Evolutionary conservation across 2,113 vertebrate species (phyloP).

Genomic region (Notothenia rossii): DNA sequence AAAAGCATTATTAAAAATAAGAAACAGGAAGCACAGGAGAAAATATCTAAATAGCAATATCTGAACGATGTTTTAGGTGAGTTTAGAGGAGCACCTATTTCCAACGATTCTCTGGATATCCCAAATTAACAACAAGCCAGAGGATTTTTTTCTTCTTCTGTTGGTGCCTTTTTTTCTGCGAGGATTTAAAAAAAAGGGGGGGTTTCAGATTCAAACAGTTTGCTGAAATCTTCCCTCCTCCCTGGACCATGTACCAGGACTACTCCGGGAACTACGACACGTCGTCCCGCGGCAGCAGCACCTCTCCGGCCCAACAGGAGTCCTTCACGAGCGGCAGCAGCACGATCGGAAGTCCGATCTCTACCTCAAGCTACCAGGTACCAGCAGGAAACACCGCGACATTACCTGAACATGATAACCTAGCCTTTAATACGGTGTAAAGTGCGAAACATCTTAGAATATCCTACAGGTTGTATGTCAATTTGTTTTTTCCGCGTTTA

Average conservation of each 20-base stretch:
- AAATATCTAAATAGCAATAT: neutral
- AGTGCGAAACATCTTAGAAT: neutral
- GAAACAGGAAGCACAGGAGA: neutral
- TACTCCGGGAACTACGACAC: constrained; percentile 98
- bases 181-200: constrained; percentile 59
- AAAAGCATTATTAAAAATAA: constrained; percentile 12
- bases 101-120: constrained; percentile 68
- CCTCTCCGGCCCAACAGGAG: constrained; percentile 93
- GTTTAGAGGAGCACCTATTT: constrained; percentile 47
- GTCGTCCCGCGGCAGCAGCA: constrained; percentile 97
- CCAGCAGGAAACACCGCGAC: neutral
- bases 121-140: constrained; percentile 49
- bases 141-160: constrained; percentile 60
- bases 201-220: constrained; percentile 62
- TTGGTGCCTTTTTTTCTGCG: constrained; percentile 70
- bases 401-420: rapidly evolving
- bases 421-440: neutral
- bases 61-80: constrained; percentile 40
- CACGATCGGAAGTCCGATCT: constrained; percentile 85
- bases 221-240: constrained; percentile 72
- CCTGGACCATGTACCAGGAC: constrained; percentile 99
- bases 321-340: constrained; percentile 91
- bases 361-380: constrained; percentile 93
- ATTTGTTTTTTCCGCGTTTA: neutral
- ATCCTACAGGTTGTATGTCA: neutral